Evolutionary conservation across 2,888 invertebrate genomes (phyloP).

Genomic region (Flexamia atlantica): DNA sequence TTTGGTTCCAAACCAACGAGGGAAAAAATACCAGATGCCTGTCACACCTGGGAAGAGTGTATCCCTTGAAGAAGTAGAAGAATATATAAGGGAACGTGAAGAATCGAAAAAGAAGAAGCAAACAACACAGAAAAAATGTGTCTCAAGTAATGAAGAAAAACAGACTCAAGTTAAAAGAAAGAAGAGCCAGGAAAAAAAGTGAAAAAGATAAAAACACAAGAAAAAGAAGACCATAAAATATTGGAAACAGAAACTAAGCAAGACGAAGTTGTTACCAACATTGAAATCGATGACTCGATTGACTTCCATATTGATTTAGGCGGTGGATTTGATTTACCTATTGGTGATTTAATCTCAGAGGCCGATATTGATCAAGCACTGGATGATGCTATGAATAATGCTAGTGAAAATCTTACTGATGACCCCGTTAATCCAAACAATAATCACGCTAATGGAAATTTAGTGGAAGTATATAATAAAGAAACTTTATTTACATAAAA

Average conservation of each 20-base stretch:
- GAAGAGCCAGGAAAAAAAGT: neutral
- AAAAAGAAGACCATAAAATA: neutral
- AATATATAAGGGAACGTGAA: slow-evolving; percentile 21
- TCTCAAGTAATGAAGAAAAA: neutral
- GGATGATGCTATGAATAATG: neutral
- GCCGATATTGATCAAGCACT: neutral
- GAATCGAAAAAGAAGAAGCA: slow-evolving; percentile 47
- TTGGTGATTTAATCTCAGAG: neutral
- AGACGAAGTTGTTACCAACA: neutral
- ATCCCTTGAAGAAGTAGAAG: slow-evolving; percentile 20
- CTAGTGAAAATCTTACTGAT: neutral
- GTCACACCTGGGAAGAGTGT: slow-evolving; percentile 34
- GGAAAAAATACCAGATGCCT: slow-evolving; percentile 33
- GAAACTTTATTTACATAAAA: too few species aligned
- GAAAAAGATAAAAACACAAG: neutral
- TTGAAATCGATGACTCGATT: neutral
- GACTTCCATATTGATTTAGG: neutral
- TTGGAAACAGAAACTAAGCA: too few species aligned
- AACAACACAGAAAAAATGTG: slow-evolving; percentile 7
- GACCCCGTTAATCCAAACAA: neutral
- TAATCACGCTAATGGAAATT: neutral
- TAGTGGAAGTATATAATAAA: neutral
- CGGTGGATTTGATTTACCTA: slow-evolving; percentile 5
- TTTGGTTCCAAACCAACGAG: neutral
- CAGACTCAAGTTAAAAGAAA: neutral